Evolutionary conservation across 2,888 invertebrate genomes (phyloP), one percentile per base, ranked within the genome.

Genomic region (Platycnemis pennipes): DNA sequence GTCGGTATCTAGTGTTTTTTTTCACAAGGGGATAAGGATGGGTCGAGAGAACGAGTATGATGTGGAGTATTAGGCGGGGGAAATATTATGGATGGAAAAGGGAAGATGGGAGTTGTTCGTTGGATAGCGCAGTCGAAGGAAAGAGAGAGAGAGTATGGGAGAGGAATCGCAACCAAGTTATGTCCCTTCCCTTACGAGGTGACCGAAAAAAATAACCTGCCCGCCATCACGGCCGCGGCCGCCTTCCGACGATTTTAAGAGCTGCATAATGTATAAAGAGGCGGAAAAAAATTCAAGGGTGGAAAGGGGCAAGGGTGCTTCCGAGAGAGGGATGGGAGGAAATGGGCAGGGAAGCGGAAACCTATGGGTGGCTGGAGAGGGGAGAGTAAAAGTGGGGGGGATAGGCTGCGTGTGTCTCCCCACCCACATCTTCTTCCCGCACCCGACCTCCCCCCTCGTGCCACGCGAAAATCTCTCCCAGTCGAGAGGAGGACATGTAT

Each of bases 181-280:
- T 69, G 63, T 44, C 19, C 63, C 91, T 44, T 44, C 44, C 42
- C 87, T 3, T 26, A n/a, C 26, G 5, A 4, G 46, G 46, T 11
- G 45, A 87, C 45, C 77, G 56, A 42, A 91, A 63, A 56, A 91
- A 91, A 45, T 44, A 77, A 77, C 16, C 5, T 37, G 44, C 13
- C 91, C n/a, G 53, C 42, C 53, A 42, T n/a, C 42, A 42, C 45
- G n/a, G 42, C 44, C 91, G 44, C 63, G 63, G 53, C 37, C n/a
- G 42, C 91, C 56, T 56, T 26, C 89, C 56, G 37, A 44, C 91
- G 91, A 69, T 91, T 91, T 69, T 91, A 91, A 91, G 91, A 31
- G 63, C 63, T 91, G 91, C 91, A 91, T 91, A 91, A 91, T 91
- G 91, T 91, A 91, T 91, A 91, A 56, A 91, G 63, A 63, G 63